These are phyloP conservation scores for Grammomys surdaster DNA, from an alignment of 2,113 vertebrate species.

Conservation along the genomic window DNA sequence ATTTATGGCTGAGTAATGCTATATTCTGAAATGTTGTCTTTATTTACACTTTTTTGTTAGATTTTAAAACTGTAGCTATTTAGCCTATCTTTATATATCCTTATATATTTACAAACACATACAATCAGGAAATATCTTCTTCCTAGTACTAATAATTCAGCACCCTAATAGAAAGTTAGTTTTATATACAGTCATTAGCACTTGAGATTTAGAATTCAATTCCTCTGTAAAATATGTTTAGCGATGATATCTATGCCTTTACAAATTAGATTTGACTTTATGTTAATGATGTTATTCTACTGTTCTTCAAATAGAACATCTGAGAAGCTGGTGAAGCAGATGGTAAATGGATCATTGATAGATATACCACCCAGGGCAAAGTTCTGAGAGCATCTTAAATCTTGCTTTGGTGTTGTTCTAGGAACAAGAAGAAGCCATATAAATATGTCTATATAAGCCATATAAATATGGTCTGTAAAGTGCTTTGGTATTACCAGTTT, in stretches of 20 bases:
- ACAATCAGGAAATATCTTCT: slow-evolving; percentile 23
- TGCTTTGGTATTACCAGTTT: neutral
- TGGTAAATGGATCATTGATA: slow-evolving; percentile 25
- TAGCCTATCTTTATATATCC: neutral
- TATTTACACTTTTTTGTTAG: neutral
- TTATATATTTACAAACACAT: neutral
- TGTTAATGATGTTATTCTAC: slow-evolving; percentile 1
- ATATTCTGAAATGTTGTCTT: neutral
- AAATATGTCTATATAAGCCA: too few species aligned
- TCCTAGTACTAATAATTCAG: neutral
- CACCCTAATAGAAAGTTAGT: neutral
- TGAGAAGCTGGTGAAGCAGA: slow-evolving; percentile 50
- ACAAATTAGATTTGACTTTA: slow-evolving; percentile 42
- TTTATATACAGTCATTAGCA: neutral
- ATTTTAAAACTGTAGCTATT: neutral
- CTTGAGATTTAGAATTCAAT: slow-evolving; percentile 33
- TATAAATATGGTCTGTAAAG: neutral
- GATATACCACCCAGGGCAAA: slow-evolving; percentile 21
- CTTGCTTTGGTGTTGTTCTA: slow-evolving; percentile 16
- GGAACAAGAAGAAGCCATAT: neutral
- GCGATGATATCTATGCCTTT: slow-evolving; percentile 24
- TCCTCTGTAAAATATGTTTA: slow-evolving; percentile 34
- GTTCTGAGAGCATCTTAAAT: slow-evolving; percentile 22
- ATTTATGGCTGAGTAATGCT: neutral
- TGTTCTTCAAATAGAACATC: slow-evolving; percentile 48